Conservation (phyloP, 2,113 vertebrate genomes). For the Fregata magnificens region DNA sequence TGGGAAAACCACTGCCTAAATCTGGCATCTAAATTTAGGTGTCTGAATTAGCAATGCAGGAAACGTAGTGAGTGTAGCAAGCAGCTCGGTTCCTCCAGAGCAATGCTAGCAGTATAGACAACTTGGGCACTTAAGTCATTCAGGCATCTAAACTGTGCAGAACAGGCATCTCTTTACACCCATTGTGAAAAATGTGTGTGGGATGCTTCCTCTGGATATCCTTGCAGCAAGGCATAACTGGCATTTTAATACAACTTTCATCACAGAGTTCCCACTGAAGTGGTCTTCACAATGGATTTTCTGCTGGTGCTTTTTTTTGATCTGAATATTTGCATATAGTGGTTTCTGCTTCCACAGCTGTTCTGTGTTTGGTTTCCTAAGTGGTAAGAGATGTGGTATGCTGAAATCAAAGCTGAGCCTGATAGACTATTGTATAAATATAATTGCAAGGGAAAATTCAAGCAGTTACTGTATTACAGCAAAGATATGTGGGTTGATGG, state of each 20-base stretch:
- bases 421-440: neutral
- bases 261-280: neutral
- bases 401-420: neutral
- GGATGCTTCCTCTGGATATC: neutral
- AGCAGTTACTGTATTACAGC: neutral
- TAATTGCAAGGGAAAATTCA: neutral
- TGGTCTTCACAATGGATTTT: neutral
- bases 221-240: neutral
- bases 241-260: neutral
- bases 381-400: neutral
- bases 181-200: neutral
- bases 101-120: neutral
- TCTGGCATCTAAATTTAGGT: neutral
- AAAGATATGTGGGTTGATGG: neutral
- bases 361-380: neutral
- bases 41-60: neutral
- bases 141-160: neutral
- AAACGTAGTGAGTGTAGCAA: neutral
- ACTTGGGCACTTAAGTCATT: neutral
- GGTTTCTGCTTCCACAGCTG: constrained; percentile 8
- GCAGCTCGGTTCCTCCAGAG: neutral
- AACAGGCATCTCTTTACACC: neutral
- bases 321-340: neutral
- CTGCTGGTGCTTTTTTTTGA: neutral
- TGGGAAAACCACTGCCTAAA: neutral